phyloP scores from a whole-genome alignment of 2,888 invertebrate genomes.

The Malthinus seriepunctatus region DNA sequence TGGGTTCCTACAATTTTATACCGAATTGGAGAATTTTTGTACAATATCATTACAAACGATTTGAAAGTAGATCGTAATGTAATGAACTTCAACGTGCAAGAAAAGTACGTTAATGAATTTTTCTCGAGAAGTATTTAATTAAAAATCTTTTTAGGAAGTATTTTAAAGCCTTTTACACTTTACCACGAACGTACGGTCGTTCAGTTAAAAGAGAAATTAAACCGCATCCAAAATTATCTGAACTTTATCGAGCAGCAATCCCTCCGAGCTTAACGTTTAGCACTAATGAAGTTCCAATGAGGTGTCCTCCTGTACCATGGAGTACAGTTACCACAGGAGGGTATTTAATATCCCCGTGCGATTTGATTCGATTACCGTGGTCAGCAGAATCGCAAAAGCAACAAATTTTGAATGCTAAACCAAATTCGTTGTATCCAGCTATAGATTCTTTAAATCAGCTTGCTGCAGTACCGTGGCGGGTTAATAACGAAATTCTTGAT shows the following conservation, averaged over 20 bases:
- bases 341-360: slow-evolving; percentile 70
- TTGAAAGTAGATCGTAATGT: slow-evolving; percentile 80
- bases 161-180: not conserved
- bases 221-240: slow-evolving; percentile 79
- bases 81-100: slow-evolving; percentile 60
- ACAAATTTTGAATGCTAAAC: slow-evolving; percentile 61
- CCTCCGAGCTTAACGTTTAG: slow-evolving; percentile 74
- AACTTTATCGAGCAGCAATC: slow-evolving; percentile 69
- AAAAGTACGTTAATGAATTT: slow-evolving; percentile 47
- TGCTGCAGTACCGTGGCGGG: slow-evolving; percentile 89
- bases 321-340: slow-evolving; percentile 69
- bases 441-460: slow-evolving; percentile 92
- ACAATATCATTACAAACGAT: slow-evolving; percentile 83
- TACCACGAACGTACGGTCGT: no score
- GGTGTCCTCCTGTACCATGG: slow-evolving; percentile 90
- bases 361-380: slow-evolving; percentile 64
- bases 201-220: slow-evolving; percentile 52
- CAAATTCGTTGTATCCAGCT: slow-evolving; percentile 73
- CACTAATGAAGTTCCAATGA: slow-evolving; percentile 72
- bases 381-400: slow-evolving; percentile 68
- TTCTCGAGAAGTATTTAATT: not conserved
- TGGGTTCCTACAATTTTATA: slow-evolving; percentile 71
- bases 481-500: slow-evolving; percentile 70
- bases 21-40: slow-evolving; percentile 81
- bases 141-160: not conserved